Evolutionary conservation across 2,113 vertebrate species (phyloP), one percentile per base, ranked within the genome.

Genomic region (Brachypodius melanocephalos): DNA sequence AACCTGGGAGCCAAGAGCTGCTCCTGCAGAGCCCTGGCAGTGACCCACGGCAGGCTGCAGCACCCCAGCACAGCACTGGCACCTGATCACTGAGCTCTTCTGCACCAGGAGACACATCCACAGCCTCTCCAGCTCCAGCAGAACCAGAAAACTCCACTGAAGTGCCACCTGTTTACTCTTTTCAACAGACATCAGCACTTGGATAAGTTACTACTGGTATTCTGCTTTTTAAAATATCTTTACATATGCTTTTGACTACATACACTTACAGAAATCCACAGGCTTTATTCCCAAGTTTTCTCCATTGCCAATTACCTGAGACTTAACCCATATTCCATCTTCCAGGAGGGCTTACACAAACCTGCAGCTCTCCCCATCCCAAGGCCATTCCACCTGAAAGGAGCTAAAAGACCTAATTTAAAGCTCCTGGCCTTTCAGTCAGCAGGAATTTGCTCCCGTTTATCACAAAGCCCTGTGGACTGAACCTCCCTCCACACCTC

Each of bases 131-230:
- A n/a, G 38, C n/a, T 7, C 4, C 25, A 8, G 36, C 69, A 75
- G 58, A 55, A 51, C 22, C 19, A 21, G 6, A 34, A 42, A 45
- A 13, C 68, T 14, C 7, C 42, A 12, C 21, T 26, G 3, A 18
- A 51, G 57, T 17, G n/a, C 4, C 3, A 18, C 42, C 45, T 7
- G 8, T 17, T 21, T 42, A 38, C 52, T 22, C 40, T 82, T 32
- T 9, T 10, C 62, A 52, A 9, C 1, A 63, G 17, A 42, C 31
- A 36, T 31, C 5, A 81, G 40, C 40, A 12, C 78, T 1, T 3
- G 0, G 20, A 8, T 0, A n/a, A 43, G 25, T 32, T 48, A 22
- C 40, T 2, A 8, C 32, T 28, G 29, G 3, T n/a, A 24, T 25
- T 66, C 13, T 49, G 51, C 20, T 16, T 31, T 69, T 19, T 6